Evolutionary conservation across 2,888 invertebrate genomes (phyloP).

Genomic region (Orchesella flavescens): DNA sequence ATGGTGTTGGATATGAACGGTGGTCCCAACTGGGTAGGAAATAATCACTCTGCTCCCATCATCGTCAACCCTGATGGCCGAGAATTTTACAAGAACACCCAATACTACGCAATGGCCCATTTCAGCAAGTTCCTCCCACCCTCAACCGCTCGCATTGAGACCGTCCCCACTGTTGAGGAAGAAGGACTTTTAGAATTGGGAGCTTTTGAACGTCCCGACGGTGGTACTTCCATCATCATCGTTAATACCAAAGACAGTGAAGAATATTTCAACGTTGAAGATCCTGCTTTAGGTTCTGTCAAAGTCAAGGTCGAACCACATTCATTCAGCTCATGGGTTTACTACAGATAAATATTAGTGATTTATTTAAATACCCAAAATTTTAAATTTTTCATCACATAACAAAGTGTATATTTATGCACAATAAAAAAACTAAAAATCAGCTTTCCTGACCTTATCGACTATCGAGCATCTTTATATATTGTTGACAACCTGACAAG

Average conservation of each 20-base stretch:
- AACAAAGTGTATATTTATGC: too few relatives aligned
- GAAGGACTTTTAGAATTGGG: slow-evolving; percentile 60
- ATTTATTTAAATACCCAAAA: background rate
- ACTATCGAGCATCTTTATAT: too few relatives aligned
- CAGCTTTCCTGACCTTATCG: too few relatives aligned
- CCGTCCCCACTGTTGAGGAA: slow-evolving; percentile 41
- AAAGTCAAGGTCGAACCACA: slow-evolving; percentile 65
- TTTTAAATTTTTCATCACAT: too few relatives aligned
- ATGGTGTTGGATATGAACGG: slow-evolving; percentile 83
- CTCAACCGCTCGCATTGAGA: slow-evolving; percentile 76
- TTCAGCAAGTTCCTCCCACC: slow-evolving; percentile 81
- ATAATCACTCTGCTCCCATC: slow-evolving; percentile 87
- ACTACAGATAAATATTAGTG: slow-evolving; percentile 44
- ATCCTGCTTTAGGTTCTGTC: slow-evolving; percentile 52
- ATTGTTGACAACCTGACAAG: too few relatives aligned
- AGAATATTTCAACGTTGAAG: slow-evolving; percentile 60
- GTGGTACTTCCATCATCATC: slow-evolving; percentile 63
- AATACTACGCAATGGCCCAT: slow-evolving; percentile 85
- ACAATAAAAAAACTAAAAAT: too few relatives aligned
- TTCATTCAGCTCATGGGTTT: slow-evolving; percentile 67
- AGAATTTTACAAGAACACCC: slow-evolving; percentile 92
- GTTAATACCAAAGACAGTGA: slow-evolving; percentile 61
- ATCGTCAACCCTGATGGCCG: slow-evolving; percentile 78
- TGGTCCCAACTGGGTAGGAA: slow-evolving; percentile 87
- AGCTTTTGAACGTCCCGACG: slow-evolving; percentile 66